Conservation (phyloP, 2,113 vertebrate species). For the Gasterosteus nipponicus region DNA sequence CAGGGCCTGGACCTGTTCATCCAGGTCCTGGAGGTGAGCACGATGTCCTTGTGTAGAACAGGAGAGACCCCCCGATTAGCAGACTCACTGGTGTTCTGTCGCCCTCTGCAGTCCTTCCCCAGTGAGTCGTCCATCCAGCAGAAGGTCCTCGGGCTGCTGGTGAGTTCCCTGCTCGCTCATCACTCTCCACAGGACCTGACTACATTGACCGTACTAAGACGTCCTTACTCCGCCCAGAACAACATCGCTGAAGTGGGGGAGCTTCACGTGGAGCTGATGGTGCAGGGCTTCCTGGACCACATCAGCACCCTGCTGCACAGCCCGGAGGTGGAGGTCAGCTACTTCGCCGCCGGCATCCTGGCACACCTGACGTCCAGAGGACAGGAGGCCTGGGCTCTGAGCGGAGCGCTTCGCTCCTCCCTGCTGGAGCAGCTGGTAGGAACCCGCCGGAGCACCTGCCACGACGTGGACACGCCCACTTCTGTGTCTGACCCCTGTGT, state of each 20-base stretch:
- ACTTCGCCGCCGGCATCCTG: constrained; percentile 97
- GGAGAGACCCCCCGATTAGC: neutral
- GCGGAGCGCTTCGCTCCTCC: constrained; percentile 84
- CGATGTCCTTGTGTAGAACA: too few species aligned
- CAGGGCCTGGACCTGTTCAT: constrained; percentile 98
- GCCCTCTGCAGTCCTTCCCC: constrained; percentile 89
- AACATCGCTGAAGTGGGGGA: constrained; percentile 98
- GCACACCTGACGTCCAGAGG: constrained; percentile 96
- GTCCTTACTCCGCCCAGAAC: constrained; percentile 81
- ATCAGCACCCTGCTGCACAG: constrained; percentile 94
- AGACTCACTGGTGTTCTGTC: constrained; percentile 52
- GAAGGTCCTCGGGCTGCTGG: constrained; percentile 97
- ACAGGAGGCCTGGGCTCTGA: constrained; percentile 92
- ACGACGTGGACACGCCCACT: neutral
- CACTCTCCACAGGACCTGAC: neutral
- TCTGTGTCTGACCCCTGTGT: neutral
- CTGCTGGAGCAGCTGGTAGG: constrained; percentile 94
- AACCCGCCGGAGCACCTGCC: neutral
- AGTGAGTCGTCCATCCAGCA: constrained; percentile 97
- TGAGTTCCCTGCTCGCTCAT: constrained; percentile 75
- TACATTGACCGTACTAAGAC: neutral
- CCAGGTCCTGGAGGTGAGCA: constrained; percentile 92
- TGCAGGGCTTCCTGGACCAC: constrained; percentile 95
- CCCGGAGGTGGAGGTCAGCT: constrained; percentile 97
- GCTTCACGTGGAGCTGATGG: constrained; percentile 95